Evolutionary conservation across 2,113 vertebrate genomes (phyloP).

Genomic region (Lophotis ruficrista): DNA sequence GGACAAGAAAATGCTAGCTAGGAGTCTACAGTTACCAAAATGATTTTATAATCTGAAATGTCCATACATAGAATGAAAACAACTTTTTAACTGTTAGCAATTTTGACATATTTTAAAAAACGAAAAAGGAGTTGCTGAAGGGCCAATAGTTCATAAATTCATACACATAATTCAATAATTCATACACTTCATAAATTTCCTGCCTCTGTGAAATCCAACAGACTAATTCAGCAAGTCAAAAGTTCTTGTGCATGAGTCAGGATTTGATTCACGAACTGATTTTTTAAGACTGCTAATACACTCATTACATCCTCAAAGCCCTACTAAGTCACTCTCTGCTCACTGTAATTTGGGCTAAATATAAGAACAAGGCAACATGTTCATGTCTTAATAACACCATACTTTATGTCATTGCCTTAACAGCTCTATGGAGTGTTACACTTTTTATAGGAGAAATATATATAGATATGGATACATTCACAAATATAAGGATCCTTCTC

Average conservation of each 20-base stretch:
- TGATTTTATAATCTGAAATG: not conserved
- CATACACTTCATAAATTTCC: not conserved
- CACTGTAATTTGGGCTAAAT: not conserved
- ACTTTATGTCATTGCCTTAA: not conserved
- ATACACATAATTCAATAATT: not conserved
- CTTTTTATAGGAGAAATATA: not conserved
- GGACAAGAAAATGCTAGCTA: not conserved
- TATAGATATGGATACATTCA: not conserved
- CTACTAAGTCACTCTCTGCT: not conserved
- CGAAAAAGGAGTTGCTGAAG: not conserved
- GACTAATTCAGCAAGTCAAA: slow-evolving; percentile 23
- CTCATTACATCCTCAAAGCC: not conserved
- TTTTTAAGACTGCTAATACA: slow-evolving; percentile 10
- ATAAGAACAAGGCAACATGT: not conserved
- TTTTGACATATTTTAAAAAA: not conserved
- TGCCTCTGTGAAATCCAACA: not conserved
- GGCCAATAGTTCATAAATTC: not conserved
- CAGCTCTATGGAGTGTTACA: not conserved
- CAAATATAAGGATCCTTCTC: not conserved
- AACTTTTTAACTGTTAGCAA: not conserved
- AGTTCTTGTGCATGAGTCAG: not conserved
- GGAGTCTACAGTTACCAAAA: not conserved
- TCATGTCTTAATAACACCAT: not conserved
- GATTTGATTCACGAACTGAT: slow-evolving; percentile 19
- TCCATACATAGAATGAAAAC: not conserved